These are phyloP conservation scores for Tetheella fluctuosa DNA, from an alignment of 2,888 invertebrate genomes.

Conservation along the genomic window DNA sequence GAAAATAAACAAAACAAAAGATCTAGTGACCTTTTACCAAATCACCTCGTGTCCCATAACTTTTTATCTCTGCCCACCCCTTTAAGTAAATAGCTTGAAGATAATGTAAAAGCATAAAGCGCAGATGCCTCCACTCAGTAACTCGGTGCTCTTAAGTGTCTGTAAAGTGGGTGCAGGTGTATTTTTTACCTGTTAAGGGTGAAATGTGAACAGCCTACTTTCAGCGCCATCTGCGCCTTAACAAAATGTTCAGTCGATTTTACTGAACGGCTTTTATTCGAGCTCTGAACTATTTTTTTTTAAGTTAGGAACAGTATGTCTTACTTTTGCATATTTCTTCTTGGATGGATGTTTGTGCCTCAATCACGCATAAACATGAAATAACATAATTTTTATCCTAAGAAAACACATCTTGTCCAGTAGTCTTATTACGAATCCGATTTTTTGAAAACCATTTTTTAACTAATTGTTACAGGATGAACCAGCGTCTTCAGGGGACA, in stretches of 20 bases:
- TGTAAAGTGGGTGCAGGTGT: slow-evolving; percentile 13
- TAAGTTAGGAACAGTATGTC: too few relatives aligned
- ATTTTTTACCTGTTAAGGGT: slow-evolving; percentile 19
- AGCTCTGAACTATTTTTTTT: neutral
- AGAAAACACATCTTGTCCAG: too few relatives aligned
- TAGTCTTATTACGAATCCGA: too few relatives aligned
- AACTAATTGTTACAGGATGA: slow-evolving; percentile 63
- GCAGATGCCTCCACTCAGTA: neutral
- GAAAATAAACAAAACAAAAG: neutral
- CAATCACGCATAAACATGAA: too few relatives aligned
- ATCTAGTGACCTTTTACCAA: neutral
- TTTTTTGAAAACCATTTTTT: too few relatives aligned
- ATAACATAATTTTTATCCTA: too few relatives aligned
- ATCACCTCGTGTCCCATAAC: neutral
- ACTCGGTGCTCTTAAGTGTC: slow-evolving; percentile 12
- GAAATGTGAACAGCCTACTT: slow-evolving; percentile 14
- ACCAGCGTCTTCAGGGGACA: slow-evolving; percentile 79
- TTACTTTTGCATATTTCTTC: too few relatives aligned
- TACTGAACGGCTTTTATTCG: neutral
- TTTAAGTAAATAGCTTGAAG: slow-evolving; percentile 2
- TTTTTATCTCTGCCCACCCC: neutral
- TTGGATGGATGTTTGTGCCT: too few relatives aligned
- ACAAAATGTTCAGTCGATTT: slow-evolving; percentile 11
- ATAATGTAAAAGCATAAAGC: slow-evolving; percentile 3
- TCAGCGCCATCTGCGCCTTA: slow-evolving; percentile 15